A percentile compares a stretch with the other conserved stretches of the same genome.
Evolutionary conservation across 2,888 invertebrate genomes (phyloP).

Genomic region (Drosophila heteroneura): DNA sequence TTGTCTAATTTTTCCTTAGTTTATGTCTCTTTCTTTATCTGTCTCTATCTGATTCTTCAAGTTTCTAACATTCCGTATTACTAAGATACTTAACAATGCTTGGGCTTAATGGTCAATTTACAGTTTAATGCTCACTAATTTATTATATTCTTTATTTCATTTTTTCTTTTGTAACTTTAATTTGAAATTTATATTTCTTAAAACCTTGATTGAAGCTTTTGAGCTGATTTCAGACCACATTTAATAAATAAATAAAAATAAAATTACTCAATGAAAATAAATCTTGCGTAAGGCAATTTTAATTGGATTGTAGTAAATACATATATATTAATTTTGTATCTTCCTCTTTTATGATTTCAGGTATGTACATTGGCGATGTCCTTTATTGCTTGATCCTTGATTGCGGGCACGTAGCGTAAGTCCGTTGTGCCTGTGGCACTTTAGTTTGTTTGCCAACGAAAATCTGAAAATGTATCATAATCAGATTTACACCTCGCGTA

Average conservation of each 20-base stretch:
- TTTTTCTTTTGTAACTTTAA: not conserved
- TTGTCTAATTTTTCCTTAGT: not conserved
- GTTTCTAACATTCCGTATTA: not conserved
- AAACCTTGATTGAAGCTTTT: not conserved
- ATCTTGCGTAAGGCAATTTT: not conserved
- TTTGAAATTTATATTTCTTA: not conserved
- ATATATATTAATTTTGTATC: constrained; percentile 2
- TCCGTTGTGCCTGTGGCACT: constrained; percentile 49
- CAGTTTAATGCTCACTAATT: not conserved
- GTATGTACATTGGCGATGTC: constrained; percentile 52
- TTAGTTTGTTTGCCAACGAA: constrained; percentile 37
- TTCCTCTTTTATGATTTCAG: constrained; percentile 48
- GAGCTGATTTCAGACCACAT: not conserved
- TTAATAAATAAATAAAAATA: not conserved
- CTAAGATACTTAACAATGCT: not conserved
- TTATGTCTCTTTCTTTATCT: not conserved
- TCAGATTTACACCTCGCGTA: constrained; percentile 61
- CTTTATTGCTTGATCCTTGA: constrained; percentile 45
- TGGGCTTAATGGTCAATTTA: not conserved
- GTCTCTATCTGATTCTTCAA: not conserved
- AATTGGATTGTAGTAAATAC: constrained; percentile 1
- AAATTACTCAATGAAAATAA: not conserved
- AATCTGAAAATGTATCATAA: constrained; percentile 47
- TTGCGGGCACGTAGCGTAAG: constrained; percentile 50
- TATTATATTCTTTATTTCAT: not conserved